phyloP scores from a whole-genome alignment of 1,140 invertebrate genomes.

The Heliconius hewitsoni region DNA sequence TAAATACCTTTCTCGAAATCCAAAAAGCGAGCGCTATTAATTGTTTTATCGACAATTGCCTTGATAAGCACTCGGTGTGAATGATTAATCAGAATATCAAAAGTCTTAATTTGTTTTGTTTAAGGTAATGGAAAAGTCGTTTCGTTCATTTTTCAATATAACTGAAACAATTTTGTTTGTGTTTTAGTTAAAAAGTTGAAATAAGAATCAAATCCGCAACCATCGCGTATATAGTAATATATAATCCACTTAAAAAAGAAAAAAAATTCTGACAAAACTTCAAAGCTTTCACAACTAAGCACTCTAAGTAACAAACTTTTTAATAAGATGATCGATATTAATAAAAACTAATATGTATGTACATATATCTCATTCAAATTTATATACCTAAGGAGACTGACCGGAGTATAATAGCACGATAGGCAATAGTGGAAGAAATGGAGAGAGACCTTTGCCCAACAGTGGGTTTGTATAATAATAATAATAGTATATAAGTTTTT shows the following conservation, averaged over 20 bases:
- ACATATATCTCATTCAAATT: too few relatives aligned
- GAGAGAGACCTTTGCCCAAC: too few relatives aligned
- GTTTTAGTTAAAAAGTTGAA: background rate
- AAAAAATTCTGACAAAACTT: background rate
- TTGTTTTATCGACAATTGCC: slow-evolving; percentile 10
- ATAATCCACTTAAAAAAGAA: background rate
- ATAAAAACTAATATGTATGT: too few relatives aligned
- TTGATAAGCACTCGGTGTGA: background rate
- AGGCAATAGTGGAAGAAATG: too few relatives aligned
- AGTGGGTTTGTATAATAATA: too few relatives aligned
- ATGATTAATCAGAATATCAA: slow-evolving; percentile 10
- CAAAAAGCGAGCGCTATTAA: background rate
- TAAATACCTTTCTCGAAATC: background rate
- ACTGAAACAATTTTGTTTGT: background rate
- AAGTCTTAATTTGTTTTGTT: background rate
- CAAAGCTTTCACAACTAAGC: background rate
- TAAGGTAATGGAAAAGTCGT: background rate
- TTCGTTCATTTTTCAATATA: background rate
- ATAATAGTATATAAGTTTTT: too few relatives aligned
- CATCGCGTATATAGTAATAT: too few relatives aligned
- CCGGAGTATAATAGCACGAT: too few relatives aligned
- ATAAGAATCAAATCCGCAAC: too few relatives aligned
- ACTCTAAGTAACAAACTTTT: background rate
- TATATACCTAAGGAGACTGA: too few relatives aligned
- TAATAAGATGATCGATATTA: background rate